phyloP scores from a whole-genome alignment of 2,888 invertebrate species.

The Bibio marci region DNA sequence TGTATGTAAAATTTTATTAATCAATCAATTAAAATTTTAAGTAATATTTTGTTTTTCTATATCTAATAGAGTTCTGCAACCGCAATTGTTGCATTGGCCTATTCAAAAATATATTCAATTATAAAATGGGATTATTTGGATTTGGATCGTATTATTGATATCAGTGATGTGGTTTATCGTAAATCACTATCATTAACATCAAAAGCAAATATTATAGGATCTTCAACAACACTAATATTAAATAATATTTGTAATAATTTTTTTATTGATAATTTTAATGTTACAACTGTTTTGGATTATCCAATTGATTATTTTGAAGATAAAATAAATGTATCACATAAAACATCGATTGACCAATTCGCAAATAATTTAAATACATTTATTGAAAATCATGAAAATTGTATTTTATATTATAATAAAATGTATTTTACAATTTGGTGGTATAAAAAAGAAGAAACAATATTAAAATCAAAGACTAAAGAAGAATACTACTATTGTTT shows the following conservation, averaged over 20 bases:
- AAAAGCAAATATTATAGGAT: conserved; percentile 6
- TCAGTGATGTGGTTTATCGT: conserved; percentile 4
- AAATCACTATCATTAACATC: not conserved
- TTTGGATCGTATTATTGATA: conserved; percentile 4
- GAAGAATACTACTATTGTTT: conserved; percentile 6
- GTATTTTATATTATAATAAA: conserved; percentile 9
- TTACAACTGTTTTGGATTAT: conserved; percentile 10
- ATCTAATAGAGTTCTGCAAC: conserved; percentile 3
- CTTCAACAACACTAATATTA: conserved; percentile 9
- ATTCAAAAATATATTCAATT: conserved; percentile 1
- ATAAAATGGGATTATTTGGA: conserved; percentile 1
- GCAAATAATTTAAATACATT: conserved; percentile 6
- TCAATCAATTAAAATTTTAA: not conserved
- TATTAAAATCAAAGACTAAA: not conserved
- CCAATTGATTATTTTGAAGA: not conserved
- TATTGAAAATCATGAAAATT: conserved; percentile 7
- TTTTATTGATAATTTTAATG: conserved; percentile 8
- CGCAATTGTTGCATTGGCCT: conserved; percentile 1
- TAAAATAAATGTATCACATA: not conserved
- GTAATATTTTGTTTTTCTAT: not conserved
- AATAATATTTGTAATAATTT: conserved; percentile 12
- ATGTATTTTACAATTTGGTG: conserved; percentile 12
- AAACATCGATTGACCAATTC: not conserved
- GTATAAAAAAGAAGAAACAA: too few relatives aligned
- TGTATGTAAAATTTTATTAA: not conserved